Conservation (phyloP, 2,797 vertebrate species). For the Aulostomus chinensis region DNA sequence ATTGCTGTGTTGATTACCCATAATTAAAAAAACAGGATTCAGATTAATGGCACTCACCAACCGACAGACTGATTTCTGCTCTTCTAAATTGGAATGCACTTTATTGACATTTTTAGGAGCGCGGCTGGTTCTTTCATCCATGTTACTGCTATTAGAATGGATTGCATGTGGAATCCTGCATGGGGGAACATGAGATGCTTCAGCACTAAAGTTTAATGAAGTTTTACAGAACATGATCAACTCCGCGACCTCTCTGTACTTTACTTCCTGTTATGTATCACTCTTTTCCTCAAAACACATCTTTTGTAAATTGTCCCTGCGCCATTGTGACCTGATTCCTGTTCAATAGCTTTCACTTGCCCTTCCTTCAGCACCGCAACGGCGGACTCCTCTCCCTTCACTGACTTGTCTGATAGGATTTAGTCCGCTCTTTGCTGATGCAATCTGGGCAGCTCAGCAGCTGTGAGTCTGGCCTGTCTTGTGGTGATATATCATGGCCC, state of each 20-base stretch:
- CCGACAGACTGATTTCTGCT: constrained; percentile 28
- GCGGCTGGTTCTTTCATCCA: too few species aligned
- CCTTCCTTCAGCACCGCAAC: constrained; percentile 44
- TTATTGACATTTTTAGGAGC: constrained; percentile 20
- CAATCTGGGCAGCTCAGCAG: constrained; percentile 78
- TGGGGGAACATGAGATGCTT: too few species aligned
- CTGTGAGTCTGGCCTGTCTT: constrained; percentile 68
- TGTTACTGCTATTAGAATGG: too few species aligned
- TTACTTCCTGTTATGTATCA: constrained; percentile 11
- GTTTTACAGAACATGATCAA: neutral
- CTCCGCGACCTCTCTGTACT: constrained; percentile 5
- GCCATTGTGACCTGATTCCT: constrained; percentile 62
- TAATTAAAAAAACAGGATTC: constrained; percentile 47
- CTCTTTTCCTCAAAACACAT: constrained; percentile 28
- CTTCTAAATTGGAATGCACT: constrained; percentile 19
- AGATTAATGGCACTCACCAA: too few species aligned
- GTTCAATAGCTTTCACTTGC: constrained; percentile 74
- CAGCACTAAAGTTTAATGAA: too few species aligned
- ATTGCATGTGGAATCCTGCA: too few species aligned
- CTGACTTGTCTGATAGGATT: constrained; percentile 81
- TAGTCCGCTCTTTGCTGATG: constrained; percentile 69
- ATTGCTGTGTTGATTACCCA: constrained; percentile 55
- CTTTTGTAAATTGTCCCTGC: constrained; percentile 52
- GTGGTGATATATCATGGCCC: constrained; percentile 55
- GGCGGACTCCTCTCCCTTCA: constrained; percentile 69